Conservation (phyloP, 37 sponge, comb jelly and placozoan genomes). For the Crambe crambe region DNA sequence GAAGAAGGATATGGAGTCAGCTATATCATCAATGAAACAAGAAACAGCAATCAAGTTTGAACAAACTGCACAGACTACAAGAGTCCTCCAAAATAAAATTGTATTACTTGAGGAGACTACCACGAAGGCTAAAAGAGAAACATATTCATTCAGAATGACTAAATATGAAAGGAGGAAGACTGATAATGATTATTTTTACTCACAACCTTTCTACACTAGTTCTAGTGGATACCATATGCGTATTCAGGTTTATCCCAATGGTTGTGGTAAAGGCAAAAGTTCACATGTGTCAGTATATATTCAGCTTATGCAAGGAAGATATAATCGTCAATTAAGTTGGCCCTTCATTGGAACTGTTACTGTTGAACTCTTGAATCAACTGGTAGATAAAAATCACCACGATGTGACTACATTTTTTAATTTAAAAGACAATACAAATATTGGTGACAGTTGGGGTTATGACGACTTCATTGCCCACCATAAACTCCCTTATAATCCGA, state of each 20-base stretch:
- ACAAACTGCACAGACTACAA: too few species aligned
- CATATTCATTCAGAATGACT: not conserved
- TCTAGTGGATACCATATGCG: slow-evolving; percentile 44
- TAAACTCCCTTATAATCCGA: not conserved
- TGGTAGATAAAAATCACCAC: not conserved
- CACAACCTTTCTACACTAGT: slow-evolving; percentile 23
- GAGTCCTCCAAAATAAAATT: too few species aligned
- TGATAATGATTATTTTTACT: not conserved
- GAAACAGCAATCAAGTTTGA: too few species aligned
- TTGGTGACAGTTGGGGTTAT: not conserved
- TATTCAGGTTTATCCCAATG: slow-evolving; percentile 14
- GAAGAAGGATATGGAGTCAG: too few species aligned
- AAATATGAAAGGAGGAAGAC: not conserved
- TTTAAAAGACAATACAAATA: not conserved
- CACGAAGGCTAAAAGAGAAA: not conserved
- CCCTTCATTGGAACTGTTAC: slow-evolving; percentile 5
- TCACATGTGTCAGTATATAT: slow-evolving; percentile 33
- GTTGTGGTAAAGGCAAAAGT: slow-evolving; percentile 18
- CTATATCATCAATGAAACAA: too few species aligned
- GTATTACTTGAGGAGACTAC: too few species aligned
- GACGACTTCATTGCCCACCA: not conserved
- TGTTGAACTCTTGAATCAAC: slow-evolving; percentile 5
- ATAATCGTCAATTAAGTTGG: slow-evolving; percentile 17
- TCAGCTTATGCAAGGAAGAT: slow-evolving; percentile 16
- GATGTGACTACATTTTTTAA: not conserved